Evolutionary conservation across 2,888 invertebrate genomes (phyloP), one percentile per base, ranked within the genome.

Genomic region (Eueremaeus valkanovi): DNA sequence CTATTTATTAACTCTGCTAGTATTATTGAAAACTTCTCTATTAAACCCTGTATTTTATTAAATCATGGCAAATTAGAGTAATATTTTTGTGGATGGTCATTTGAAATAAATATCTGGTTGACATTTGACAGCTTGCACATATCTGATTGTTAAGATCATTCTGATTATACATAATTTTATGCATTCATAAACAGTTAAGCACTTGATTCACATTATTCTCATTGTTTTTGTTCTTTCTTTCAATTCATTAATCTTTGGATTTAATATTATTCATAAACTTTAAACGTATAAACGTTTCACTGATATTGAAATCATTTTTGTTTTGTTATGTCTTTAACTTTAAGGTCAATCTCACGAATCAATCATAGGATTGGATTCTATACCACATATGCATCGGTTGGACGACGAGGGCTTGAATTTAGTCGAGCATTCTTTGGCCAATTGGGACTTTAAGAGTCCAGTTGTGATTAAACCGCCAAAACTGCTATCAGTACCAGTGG

Each of bases 401-500:
- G 68, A 68, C 18, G n/a, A 63, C 18, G 42, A 68, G 8, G 68
- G 68, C 18, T 11, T 68, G 0, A 68, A 68, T 68, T 18, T 68
- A 24, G 68, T 68, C 3, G 68, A 68, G 0, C 24, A 40, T 13
- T 40, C 68, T 40, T 5, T 40, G 40, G 21, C 68, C 42, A 24
- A 40, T 24, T 68, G 68, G 68, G 42, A 61, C 9, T 61, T 61
- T n/a, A 66, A 66, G 21, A n/a, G 40, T 11, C 40, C 36, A 3
- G 13, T 68, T 2, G 21, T 36, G 11, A 40, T 68, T 13, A 68
- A 68, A 42, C 27, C 68, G 24, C 61, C 68, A 3, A 36, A 68
- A 40, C 33, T 42, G 21, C 21, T 68, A 13, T 68, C 68, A 33
- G 42, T 68, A 21, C 75, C 75, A 18, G 75, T 75, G 13, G 75